A percentile compares a stretch with the other conserved stretches of the same genome.
These are phyloP conservation scores for Siniperca obscura DNA, from an alignment of 2,797 vertebrate genomes.

Conservation along the genomic window DNA sequence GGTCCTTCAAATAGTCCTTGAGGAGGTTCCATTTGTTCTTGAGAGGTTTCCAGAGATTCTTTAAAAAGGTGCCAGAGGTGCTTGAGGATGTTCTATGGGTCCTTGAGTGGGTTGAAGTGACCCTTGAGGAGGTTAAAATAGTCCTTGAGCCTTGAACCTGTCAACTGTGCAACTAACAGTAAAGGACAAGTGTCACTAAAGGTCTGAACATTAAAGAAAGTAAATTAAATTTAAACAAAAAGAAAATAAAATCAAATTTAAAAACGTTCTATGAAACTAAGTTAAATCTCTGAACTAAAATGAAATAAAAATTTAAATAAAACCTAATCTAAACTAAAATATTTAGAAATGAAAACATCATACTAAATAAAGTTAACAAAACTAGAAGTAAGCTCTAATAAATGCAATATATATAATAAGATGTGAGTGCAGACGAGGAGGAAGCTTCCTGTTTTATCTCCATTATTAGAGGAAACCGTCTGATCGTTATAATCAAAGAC, in stretches of 20 bases:
- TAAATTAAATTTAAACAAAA: not conserved
- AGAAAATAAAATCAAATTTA: not conserved
- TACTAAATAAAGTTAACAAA: not conserved
- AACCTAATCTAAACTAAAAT: not conserved
- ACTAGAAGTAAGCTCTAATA: not conserved
- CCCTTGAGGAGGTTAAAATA: not conserved
- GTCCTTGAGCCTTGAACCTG: not conserved
- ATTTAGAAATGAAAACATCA: not conserved
- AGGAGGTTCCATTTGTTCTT: not conserved
- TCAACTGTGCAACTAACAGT: not conserved
- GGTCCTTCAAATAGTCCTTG: not conserved
- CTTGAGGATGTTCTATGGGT: not conserved
- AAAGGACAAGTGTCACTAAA: too few relatives aligned
- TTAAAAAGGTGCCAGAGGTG: not conserved
- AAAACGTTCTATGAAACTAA: not conserved
- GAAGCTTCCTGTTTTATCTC: not conserved
- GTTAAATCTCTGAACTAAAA: not conserved
- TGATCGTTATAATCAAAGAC: constrained; percentile 21
- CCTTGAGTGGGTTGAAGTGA: not conserved
- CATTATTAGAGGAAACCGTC: not conserved
- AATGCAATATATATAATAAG: not conserved
- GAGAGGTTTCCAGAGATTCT: too few relatives aligned
- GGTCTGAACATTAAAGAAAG: too few relatives aligned
- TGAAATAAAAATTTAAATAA: not conserved
- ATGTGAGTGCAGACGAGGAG: not conserved